These are phyloP conservation scores for human DNA, from an alignment of 2,113 vertebrate species.

Conservation along the genomic window DNA sequence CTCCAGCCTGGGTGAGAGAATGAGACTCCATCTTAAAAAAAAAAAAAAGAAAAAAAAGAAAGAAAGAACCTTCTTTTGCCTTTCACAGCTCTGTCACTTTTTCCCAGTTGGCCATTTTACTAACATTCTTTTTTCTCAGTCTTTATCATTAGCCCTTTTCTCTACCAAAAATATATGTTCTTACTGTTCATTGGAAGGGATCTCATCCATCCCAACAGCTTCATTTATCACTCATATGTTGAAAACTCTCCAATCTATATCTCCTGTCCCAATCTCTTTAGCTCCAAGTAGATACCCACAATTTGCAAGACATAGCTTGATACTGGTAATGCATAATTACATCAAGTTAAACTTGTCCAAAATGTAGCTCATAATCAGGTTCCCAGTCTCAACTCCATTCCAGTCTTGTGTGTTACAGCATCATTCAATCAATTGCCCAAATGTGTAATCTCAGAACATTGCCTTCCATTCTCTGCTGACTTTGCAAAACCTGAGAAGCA, in stretches of 20 bases:
- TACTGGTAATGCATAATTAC: background rate
- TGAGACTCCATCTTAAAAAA: too few relatives aligned
- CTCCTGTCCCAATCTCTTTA: background rate
- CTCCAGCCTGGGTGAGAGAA: too few relatives aligned
- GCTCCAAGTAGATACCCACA: background rate
- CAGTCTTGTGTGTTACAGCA: fast-evolving
- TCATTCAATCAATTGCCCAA: background rate
- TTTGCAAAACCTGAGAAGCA: background rate
- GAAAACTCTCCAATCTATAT: background rate
- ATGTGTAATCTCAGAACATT: background rate
- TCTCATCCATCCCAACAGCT: background rate
- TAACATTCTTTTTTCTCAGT: background rate
- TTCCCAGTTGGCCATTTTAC: background rate
- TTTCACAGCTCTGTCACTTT: background rate
- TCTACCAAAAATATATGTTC: background rate
- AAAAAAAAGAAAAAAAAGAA: too few relatives aligned
- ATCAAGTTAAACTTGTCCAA: background rate
- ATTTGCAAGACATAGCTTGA: background rate
- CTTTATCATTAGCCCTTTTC: background rate
- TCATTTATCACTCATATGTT: background rate
- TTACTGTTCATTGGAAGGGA: background rate
- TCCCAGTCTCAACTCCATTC: background rate
- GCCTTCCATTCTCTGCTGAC: background rate
- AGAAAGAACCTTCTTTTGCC: background rate
- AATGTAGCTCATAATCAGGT: background rate